Evolutionary conservation across 2,888 invertebrate genomes (phyloP), one percentile per base, ranked within the genome.

Genomic region (Dasysyrphus albostriatus): DNA sequence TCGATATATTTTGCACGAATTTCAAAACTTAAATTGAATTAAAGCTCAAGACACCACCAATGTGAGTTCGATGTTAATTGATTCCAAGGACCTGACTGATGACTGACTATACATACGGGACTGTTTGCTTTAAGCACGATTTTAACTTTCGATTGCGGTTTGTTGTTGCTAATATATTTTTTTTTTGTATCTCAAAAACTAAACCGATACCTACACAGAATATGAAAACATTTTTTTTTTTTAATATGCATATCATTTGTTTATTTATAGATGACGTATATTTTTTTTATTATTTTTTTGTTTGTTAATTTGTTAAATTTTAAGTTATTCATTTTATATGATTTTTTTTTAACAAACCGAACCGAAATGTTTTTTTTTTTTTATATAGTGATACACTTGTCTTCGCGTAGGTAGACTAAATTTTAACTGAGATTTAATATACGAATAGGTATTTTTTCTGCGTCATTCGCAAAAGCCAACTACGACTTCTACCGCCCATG

Each of bases 381-480:
- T 49, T 14, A 51, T 74, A 47, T 16, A 59, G 63, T 24, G 49
- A 75, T 58, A 80, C 79, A 83, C 74, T 58, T 73, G 59, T 54
- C 69, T 61, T 70, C 42, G 75, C 56, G 80, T 75, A 84, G 80
- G 70, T 59, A 39, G 75, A 84, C 24, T 47, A 37, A 80, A 70
- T 76, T 59, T 67, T 81, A 72, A 80, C 75, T 76, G 72, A 70
- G 59, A 69, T 70, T 59, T 54, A 29, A 44, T 44, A n/a, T 24
- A 51, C 24, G 51, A 12, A 32, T 65, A 51, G 67, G 49, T 49
- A 47, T 80, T 80, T 80, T 80, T 54, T 76, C 76, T 76, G 81
- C 80, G 81, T 76, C 72, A 80, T 84, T 81, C 84, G 72, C 81
- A 76, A 81, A 65, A 69, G 44, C 24, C 14, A 59, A 61, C 61